A percentile compares a stretch with the other conserved stretches of the same genome.
Evolutionary conservation across 1,140 invertebrate species (phyloP).

Genomic region (Trachymyrmex cornetzi): DNA sequence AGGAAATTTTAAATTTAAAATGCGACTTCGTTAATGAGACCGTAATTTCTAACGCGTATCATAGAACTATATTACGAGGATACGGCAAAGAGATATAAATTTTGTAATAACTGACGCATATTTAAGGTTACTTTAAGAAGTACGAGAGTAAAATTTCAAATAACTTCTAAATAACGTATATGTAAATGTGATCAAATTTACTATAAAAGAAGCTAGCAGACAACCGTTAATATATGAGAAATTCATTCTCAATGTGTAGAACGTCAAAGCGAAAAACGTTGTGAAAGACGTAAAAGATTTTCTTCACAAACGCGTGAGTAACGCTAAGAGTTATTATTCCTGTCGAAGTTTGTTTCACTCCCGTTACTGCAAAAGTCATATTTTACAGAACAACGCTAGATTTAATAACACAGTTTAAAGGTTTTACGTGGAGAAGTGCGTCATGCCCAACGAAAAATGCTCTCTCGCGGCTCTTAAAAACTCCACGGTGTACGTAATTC

Average conservation of each 20-base stretch:
- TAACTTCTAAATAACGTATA: slow-evolving; percentile 9
- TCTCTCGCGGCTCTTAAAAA: slow-evolving; percentile 62
- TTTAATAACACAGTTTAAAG: slow-evolving; percentile 48
- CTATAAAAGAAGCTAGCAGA: not conserved
- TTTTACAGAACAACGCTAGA: slow-evolving; percentile 37
- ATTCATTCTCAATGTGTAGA: not conserved
- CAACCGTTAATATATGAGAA: slow-evolving; percentile 16
- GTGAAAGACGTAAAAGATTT: not conserved
- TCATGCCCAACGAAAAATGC: slow-evolving; percentile 45
- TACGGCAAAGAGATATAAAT: slow-evolving; percentile 36
- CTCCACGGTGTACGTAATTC: slow-evolving; percentile 74
- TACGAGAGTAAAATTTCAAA: slow-evolving; percentile 31
- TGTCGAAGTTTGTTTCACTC: slow-evolving; percentile 9
- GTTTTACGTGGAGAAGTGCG: slow-evolving; percentile 7
- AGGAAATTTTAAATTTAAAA: slow-evolving; percentile 56
- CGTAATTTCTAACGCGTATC: slow-evolving; percentile 43
- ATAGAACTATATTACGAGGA: slow-evolving; percentile 10
- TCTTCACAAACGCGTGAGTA: not conserved
- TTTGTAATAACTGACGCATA: slow-evolving; percentile 33
- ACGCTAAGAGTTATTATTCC: slow-evolving; percentile 25
- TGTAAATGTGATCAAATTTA: slow-evolving; percentile 37
- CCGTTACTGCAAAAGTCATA: slow-evolving; percentile 23
- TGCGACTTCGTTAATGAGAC: slow-evolving; percentile 40
- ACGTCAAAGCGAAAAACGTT: not conserved
- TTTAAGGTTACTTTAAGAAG: slow-evolving; percentile 51